Evolutionary conservation across 2,113 vertebrate genomes (phyloP), one percentile per base, ranked within the genome.

Genomic region (Scophthalmus maximus): DNA sequence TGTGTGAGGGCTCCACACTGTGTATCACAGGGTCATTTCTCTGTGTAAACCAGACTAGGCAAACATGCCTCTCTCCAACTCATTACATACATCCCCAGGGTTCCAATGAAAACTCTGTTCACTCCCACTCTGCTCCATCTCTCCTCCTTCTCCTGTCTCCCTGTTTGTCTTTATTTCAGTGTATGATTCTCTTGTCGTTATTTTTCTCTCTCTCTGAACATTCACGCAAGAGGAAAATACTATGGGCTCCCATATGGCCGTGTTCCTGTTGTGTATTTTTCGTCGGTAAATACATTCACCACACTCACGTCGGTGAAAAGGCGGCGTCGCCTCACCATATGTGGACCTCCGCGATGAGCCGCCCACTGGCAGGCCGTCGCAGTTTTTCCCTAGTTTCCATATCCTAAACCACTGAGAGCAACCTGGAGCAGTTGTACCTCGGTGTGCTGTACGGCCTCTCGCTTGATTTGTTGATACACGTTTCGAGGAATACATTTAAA

Each of bases 21-120:
- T 79, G 60, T 55, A 83, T 63, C 70, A 63, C 71, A 60, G 75
- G 84, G 83, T 86, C 68, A 87, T 87, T 73, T 88, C 73, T 83
- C 67, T 80, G 74, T 86, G 88, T 76, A 86, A 86, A 90, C 63
- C 72, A 56, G 51, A 26, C 68, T 68, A 44, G 18, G 78, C 75
- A 88, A 89, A 89, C 87, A 87, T 56, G 55, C 30, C 42, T 84
- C 74, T 73, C 77, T 68, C 65, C 53, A 68, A 69, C 76, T 88
- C 86, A 90, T 87, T 81, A 85, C 53, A 70, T 53, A 62, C 70
- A 73, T 81, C 82, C 69, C 76, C 59, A 68, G 82, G 79, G 83
- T 70, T 79, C 57, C 49, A 67, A 38, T 68, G 77, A 76, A 81
- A 77, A 73, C 68, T 77, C 65, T 36, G 14, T 56, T 66, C 50